phyloP scores from a whole-genome alignment of 2,113 vertebrate species.

The Thunnus thynnus region DNA sequence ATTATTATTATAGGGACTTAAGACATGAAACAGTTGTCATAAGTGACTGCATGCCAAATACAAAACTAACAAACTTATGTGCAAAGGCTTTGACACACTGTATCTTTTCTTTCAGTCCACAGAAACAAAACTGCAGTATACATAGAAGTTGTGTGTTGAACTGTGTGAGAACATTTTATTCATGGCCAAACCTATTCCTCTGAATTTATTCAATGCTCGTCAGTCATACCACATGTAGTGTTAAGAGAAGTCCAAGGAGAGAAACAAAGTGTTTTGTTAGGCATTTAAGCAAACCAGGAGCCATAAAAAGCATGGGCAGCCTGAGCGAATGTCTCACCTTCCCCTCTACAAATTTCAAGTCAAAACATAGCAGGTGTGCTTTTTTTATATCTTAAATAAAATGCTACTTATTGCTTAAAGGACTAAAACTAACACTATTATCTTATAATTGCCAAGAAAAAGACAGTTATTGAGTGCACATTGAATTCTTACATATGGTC shows the following conservation, averaged over 20 bases:
- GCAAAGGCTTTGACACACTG: background rate
- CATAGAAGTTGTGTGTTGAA: background rate
- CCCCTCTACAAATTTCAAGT: conserved; percentile 26
- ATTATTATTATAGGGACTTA: conserved; percentile 17
- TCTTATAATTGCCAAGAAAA: conserved; percentile 1
- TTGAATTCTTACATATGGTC: background rate
- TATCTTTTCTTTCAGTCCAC: conserved; percentile 4
- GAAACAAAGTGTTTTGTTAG: conserved; percentile 37
- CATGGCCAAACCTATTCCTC: background rate
- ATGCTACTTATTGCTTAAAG: conserved; percentile 11
- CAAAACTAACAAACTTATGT: conserved; percentile 13
- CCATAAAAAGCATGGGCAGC: conserved; percentile 41
- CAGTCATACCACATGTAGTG: conserved; percentile 2
- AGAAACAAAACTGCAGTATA: conserved; percentile 8
- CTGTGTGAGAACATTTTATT: conserved; percentile 1
- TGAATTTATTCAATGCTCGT: conserved; percentile 21
- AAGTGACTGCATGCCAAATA: background rate
- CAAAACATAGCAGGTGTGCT: conserved; percentile 48
- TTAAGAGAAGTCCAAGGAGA: background rate
- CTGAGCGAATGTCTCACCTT: conserved; percentile 35
- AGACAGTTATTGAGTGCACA: conserved; percentile 1
- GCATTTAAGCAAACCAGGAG: conserved; percentile 31
- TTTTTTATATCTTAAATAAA: conserved; percentile 37
- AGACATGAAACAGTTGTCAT: conserved; percentile 1
- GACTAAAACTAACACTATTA: background rate